Conservation (phyloP, 2,113 vertebrate genomes). For the Catharus fuscescens region DNA sequence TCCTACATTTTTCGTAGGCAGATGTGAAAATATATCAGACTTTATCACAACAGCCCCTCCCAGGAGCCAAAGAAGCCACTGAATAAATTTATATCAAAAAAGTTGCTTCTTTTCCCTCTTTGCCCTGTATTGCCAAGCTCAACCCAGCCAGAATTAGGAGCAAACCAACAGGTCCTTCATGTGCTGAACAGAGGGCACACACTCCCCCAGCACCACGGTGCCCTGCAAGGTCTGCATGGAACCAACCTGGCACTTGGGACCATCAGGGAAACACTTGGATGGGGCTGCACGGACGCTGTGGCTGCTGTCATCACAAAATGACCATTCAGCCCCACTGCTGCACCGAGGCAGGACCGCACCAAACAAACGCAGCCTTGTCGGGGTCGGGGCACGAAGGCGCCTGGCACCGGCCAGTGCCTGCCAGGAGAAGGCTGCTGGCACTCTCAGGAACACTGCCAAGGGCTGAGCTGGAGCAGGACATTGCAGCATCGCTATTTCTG, state of each 20-base stretch:
- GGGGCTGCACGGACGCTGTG: neutral
- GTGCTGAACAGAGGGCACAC: neutral
- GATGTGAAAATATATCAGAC: neutral
- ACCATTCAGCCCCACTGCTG: neutral
- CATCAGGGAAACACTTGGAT: neutral
- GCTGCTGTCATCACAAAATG: neutral
- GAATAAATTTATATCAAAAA: neutral
- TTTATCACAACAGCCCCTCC: neutral
- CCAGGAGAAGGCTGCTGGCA: neutral
- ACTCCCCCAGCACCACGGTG: fast-evolving
- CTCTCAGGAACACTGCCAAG: neutral
- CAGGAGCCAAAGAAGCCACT: neutral
- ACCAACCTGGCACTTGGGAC: neutral
- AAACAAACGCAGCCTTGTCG: neutral
- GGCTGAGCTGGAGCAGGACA: neutral
- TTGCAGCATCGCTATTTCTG: neutral
- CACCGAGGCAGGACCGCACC: neutral
- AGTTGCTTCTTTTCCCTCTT: neutral
- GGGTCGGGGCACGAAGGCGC: neutral
- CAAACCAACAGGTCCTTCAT: neutral
- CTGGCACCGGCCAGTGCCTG: neutral
- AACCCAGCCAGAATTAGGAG: neutral
- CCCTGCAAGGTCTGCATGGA: neutral
- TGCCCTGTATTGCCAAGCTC: neutral
- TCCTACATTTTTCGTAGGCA: neutral